A percentile compares a stretch with the other conserved stretches of the same genome.
Conservation (phyloP, 2,797 vertebrate species). For the Oreortyx pictus region DNA sequence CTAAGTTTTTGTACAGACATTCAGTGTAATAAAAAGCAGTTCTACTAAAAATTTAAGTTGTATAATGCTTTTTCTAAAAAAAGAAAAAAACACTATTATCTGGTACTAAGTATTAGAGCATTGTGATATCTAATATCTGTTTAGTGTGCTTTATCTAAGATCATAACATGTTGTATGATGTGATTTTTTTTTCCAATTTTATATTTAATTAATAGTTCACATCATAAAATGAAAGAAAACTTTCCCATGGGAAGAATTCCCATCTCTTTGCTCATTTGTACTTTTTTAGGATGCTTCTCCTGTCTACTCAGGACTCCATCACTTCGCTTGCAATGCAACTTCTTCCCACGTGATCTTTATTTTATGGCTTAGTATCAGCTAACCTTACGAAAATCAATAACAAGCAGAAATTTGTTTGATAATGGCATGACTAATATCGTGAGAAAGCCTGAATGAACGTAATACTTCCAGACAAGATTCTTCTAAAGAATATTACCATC, state of each 20-base stretch:
- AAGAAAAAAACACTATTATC: too few species aligned
- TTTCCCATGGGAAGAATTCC: neutral
- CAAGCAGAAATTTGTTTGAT: neutral
- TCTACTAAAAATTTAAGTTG: neutral
- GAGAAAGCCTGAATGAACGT: neutral
- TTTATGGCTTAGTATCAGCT: neutral
- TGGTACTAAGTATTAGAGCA: neutral
- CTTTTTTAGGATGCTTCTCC: neutral
- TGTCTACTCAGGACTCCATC: neutral
- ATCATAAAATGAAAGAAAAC: neutral
- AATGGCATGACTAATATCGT: neutral
- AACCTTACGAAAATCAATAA: neutral
- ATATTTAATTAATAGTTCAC: neutral
- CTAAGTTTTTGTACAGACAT: neutral
- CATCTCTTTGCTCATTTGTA: neutral
- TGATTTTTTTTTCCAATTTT: neutral
- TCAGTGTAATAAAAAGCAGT: constrained; percentile 2
- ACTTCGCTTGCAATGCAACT: neutral
- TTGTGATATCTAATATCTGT: neutral
- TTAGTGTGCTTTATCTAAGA: neutral
- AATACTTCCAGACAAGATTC: neutral
- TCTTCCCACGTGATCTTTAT: neutral
- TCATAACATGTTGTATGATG: neutral
- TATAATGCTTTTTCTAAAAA: too few species aligned
- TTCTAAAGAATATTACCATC: neutral